Percentiles rank a stretch among this genome's conserved stretches.
Evolutionary conservation across 2,888 invertebrate genomes (phyloP).

Genomic region (Lacanobia wlatinum): DNA sequence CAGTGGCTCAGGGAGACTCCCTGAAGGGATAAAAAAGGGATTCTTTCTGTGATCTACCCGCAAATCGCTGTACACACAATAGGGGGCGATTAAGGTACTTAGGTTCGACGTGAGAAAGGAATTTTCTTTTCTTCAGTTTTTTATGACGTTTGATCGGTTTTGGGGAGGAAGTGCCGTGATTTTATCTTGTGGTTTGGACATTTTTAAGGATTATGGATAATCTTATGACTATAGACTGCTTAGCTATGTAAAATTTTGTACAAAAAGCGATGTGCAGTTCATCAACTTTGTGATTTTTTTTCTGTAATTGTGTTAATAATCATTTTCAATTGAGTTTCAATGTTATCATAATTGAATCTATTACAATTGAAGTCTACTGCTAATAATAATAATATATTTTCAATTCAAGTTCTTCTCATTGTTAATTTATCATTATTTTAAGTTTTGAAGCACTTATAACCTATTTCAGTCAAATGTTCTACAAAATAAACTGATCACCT

Average conservation of each 20-base stretch:
- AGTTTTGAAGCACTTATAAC: too few relatives aligned
- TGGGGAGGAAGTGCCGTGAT: slow-evolving; percentile 53
- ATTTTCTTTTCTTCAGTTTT: slow-evolving; percentile 65
- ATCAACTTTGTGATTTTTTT: too few relatives aligned
- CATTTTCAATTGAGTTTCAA: too few relatives aligned
- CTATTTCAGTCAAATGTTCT: too few relatives aligned
- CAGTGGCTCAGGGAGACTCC: slow-evolving; percentile 76
- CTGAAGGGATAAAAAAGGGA: slow-evolving; percentile 86
- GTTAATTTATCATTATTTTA: too few relatives aligned
- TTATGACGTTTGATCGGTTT: slow-evolving; percentile 67
- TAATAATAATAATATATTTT: too few relatives aligned
- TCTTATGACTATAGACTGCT: slow-evolving; percentile 12
- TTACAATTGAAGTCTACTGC: too few relatives aligned
- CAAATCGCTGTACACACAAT: slow-evolving; percentile 83
- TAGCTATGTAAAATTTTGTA: background rate
- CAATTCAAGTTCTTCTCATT: too few relatives aligned
- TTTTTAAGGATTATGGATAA: slow-evolving; percentile 8
- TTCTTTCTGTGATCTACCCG: slow-evolving; percentile 86
- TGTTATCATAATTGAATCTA: too few relatives aligned
- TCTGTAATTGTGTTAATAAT: too few relatives aligned
- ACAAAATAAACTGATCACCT: background rate
- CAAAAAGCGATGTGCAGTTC: too few relatives aligned
- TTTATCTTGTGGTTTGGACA: slow-evolving; percentile 32
- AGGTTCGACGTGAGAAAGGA: slow-evolving; percentile 80
- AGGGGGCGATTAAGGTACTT: slow-evolving; percentile 82